Conservation (phyloP, 2,888 invertebrate genomes). For the Brachyptera putata region DNA sequence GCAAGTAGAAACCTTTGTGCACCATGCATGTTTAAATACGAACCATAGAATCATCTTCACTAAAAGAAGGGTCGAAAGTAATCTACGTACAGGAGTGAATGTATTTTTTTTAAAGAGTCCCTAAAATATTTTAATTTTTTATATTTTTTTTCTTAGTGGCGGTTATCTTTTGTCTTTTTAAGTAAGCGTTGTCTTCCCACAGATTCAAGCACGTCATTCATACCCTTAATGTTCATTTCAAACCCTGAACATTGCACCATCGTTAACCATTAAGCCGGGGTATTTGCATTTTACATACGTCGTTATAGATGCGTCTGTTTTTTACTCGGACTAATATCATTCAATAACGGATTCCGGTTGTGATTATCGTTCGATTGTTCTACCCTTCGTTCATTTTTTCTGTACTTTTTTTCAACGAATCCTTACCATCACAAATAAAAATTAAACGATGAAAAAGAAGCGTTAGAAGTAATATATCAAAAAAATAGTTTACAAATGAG, state of each 20-base stretch:
- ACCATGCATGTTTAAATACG: slow-evolving; percentile 29
- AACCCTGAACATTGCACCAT: too few species aligned
- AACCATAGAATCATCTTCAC: slow-evolving; percentile 23
- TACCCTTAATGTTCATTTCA: slow-evolving; percentile 14
- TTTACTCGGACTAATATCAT: too few species aligned
- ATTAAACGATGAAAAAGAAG: too few species aligned
- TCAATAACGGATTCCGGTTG: slow-evolving; percentile 8
- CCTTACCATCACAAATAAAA: too few species aligned
- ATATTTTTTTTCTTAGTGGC: slow-evolving; percentile 15
- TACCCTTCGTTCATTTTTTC: too few species aligned
- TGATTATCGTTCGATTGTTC: slow-evolving; percentile 14
- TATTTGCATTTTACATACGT: too few species aligned
- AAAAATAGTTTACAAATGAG: too few species aligned
- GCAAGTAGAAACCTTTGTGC: slow-evolving; percentile 16
- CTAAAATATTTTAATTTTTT: slow-evolving; percentile 14
- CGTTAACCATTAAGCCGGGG: not conserved
- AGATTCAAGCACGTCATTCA: too few species aligned
- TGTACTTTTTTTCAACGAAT: too few species aligned
- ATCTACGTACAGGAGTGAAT: slow-evolving; percentile 15
- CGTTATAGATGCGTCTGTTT: too few species aligned
- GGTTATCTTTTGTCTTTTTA: slow-evolving; percentile 21
- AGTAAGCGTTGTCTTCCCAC: slow-evolving; percentile 18
- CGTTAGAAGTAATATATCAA: too few species aligned
- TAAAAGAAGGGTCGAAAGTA: slow-evolving; percentile 2
- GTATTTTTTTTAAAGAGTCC: slow-evolving; percentile 40